Percentiles rank a stretch among this genome's conserved stretches.
These are phyloP conservation scores for Rhyacichthys aspro DNA, from an alignment of 2,797 vertebrate genomes.

Conservation along the genomic window DNA sequence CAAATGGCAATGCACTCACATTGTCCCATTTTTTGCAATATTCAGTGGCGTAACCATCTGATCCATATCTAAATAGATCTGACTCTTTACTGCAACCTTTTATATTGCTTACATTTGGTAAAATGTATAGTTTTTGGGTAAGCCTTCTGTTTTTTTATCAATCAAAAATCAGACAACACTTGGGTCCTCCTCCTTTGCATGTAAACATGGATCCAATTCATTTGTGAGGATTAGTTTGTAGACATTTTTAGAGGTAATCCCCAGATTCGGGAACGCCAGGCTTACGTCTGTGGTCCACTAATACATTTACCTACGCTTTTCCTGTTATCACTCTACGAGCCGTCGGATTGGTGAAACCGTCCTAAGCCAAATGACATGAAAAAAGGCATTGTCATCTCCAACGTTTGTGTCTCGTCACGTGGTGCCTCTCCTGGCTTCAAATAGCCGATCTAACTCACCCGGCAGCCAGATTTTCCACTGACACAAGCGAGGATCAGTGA, in stretches of 20 bases:
- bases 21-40: too few species aligned
- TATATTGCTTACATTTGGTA: too few species aligned
- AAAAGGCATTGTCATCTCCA: slow-evolving; percentile 63
- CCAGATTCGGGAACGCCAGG: slow-evolving; percentile 34
- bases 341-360: slow-evolving; percentile 34
- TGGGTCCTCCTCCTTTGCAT: slow-evolving; percentile 19
- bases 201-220: slow-evolving; percentile 38
- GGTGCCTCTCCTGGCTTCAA: slow-evolving; percentile 75
- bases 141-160: background rate
- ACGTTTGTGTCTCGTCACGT: slow-evolving; percentile 71
- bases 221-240: slow-evolving; percentile 59
- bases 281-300: slow-evolving; percentile 25
- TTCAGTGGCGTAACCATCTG: too few species aligned
- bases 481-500: slow-evolving; percentile 77
- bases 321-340: slow-evolving; percentile 20
- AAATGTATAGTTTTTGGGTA: too few species aligned
- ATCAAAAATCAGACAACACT: slow-evolving; percentile 6
- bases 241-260: slow-evolving; percentile 64
- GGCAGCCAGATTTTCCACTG: slow-evolving; percentile 76
- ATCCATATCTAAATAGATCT: too few species aligned
- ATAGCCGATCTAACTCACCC: slow-evolving; percentile 74
- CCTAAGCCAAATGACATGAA: slow-evolving; percentile 46
- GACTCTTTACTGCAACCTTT: too few species aligned
- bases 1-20: slow-evolving; percentile 31
- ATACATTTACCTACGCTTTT: slow-evolving; percentile 37